Conservation (phyloP, 2,797 vertebrate species). For the Nasua narica region DNA sequence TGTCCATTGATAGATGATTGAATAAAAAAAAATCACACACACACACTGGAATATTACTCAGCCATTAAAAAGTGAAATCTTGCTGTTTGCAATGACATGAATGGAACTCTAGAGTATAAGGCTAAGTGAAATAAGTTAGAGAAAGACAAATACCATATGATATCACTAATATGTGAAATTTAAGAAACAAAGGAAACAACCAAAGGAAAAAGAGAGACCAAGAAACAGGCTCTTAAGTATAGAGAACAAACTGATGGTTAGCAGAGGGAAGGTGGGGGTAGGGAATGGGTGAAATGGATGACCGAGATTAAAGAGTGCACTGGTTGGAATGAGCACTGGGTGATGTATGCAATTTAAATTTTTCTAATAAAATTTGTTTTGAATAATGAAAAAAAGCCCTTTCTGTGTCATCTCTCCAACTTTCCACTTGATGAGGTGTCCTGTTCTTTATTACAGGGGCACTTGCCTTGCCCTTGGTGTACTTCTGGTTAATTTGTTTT, state of each 20-base stretch:
- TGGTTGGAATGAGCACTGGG: neutral
- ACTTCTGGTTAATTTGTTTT: neutral
- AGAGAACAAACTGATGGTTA: neutral
- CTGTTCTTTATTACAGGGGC: neutral
- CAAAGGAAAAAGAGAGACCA: neutral
- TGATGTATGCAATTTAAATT: neutral
- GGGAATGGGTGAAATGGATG: neutral
- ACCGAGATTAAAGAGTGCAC: neutral
- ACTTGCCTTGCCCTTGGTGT: neutral
- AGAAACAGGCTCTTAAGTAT: neutral
- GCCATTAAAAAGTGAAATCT: neutral
- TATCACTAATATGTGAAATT: neutral
- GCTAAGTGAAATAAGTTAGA: neutral
- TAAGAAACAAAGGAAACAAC: neutral
- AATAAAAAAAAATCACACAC: neutral
- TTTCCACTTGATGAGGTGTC: neutral
- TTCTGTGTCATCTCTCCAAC: neutral
- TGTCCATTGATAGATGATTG: neutral
- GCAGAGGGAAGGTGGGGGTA: neutral
- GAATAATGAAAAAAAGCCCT: neutral
- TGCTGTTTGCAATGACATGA: neutral
- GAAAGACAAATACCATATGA: neutral
- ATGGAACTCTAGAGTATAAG: neutral
- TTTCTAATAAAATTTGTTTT: neutral
- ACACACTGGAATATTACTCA: neutral